These are phyloP conservation scores for Oriolus oriolus DNA, from an alignment of 2,113 vertebrate species.

Conservation along the genomic window DNA sequence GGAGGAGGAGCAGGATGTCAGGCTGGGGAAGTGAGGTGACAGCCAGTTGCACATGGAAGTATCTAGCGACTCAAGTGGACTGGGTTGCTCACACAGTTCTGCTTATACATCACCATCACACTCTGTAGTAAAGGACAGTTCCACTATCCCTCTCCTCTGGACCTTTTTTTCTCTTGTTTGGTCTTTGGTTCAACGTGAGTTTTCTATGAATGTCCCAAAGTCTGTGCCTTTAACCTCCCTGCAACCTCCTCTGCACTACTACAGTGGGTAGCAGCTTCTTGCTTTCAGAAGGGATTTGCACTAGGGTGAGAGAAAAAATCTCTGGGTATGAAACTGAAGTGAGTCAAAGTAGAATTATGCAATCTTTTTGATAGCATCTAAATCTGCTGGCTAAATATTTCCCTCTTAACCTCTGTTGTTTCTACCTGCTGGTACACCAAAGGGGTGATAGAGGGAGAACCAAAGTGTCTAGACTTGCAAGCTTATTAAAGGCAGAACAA, in stretches of 20 bases:
- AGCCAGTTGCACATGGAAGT: not conserved
- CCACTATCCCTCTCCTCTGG: not conserved
- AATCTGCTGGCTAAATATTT: slow-evolving; percentile 51
- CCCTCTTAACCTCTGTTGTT: slow-evolving; percentile 39
- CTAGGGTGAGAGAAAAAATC: not conserved
- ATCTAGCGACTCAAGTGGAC: not conserved
- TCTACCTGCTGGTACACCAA: slow-evolving; percentile 45
- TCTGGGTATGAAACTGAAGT: not conserved
- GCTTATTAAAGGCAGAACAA: slow-evolving; percentile 53
- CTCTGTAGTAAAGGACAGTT: not conserved
- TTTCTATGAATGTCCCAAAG: not conserved
- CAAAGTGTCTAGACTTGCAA: slow-evolving; percentile 62
- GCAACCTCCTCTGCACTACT: not conserved
- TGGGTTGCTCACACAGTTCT: not conserved
- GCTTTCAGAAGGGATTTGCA: not conserved
- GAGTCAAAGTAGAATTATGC: slow-evolving; percentile 31
- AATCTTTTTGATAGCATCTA: slow-evolving; percentile 51
- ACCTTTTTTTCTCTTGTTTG: not conserved
- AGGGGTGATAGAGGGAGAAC: slow-evolving; percentile 22
- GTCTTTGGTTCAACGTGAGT: not conserved
- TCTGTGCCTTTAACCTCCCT: not conserved
- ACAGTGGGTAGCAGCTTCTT: not conserved
- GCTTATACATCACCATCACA: rapidly evolving
- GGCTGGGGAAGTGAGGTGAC: not conserved
- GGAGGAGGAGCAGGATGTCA: not conserved